These are phyloP conservation scores for Nothura maculosa DNA, from an alignment of 2,797 vertebrate species.

Conservation along the genomic window DNA sequence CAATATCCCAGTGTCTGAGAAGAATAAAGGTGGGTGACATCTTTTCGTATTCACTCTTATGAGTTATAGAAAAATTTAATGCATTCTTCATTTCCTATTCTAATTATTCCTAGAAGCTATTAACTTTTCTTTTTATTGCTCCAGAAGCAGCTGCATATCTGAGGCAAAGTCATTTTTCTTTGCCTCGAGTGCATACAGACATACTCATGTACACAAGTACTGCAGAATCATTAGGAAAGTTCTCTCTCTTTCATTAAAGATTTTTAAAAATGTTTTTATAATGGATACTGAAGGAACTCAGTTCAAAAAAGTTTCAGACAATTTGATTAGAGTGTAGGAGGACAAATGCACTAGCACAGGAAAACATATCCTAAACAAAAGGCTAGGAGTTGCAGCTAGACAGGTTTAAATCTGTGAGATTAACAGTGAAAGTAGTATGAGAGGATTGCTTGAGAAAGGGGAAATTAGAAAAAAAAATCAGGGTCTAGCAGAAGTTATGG, in stretches of 20 bases:
- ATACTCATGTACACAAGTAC: not conserved
- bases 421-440: not conserved
- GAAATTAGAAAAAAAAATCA: too few species aligned
- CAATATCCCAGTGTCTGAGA: not conserved
- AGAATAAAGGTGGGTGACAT: not conserved
- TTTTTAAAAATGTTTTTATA: not conserved
- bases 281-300: not conserved
- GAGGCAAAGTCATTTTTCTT: not conserved
- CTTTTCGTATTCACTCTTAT: not conserved
- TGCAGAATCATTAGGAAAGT: not conserved
- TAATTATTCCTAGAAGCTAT: not conserved
- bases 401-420: not conserved
- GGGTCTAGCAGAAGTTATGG: too few species aligned
- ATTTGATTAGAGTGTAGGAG: accelerated
- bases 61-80: not conserved
- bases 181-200: not conserved
- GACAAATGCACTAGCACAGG: not conserved
- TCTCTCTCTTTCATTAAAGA: not conserved
- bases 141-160: not conserved
- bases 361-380: not conserved
- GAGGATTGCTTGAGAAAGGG: too few species aligned
- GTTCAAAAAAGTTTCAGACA: not conserved
- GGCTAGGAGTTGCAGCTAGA: not conserved
- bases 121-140: not conserved
- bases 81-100: not conserved